A percentile compares a stretch with the other conserved stretches of the same genome.
Evolutionary conservation across 2,888 invertebrate genomes (phyloP).

Genomic region (Sphaeridia pumilis): DNA sequence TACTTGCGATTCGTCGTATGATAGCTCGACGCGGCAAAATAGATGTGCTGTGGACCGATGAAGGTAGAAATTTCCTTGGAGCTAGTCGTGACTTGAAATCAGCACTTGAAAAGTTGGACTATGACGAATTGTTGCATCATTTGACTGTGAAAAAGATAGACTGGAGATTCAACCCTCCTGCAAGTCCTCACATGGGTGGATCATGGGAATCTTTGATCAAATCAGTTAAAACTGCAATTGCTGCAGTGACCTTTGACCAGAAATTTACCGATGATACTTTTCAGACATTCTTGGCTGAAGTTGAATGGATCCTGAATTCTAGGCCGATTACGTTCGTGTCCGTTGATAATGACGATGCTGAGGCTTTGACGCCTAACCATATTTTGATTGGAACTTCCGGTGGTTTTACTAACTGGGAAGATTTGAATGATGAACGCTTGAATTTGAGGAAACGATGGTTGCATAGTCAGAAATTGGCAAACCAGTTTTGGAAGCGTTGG

Average conservation of each 20-base stretch:
- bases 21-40: slow-evolving; percentile 4
- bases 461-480: slow-evolving; percentile 18
- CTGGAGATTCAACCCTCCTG: slow-evolving; percentile 14
- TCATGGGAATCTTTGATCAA: slow-evolving; percentile 12
- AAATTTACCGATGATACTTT: slow-evolving; percentile 13
- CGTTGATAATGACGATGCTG: slow-evolving; percentile 27
- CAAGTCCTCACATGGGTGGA: slow-evolving; percentile 14
- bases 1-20: slow-evolving; percentile 14
- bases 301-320: slow-evolving; percentile 30
- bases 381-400: slow-evolving; percentile 35
- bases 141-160: neutral
- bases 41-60: neutral
- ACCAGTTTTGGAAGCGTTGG: slow-evolving; percentile 29
- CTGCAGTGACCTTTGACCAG: slow-evolving; percentile 6
- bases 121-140: neutral
- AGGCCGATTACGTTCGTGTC: slow-evolving; percentile 35
- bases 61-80: slow-evolving; percentile 9
- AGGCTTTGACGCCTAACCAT: slow-evolving; percentile 37
- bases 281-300: slow-evolving; percentile 12
- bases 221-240: slow-evolving; percentile 9
- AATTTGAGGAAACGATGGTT: slow-evolving; percentile 17
- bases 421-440: slow-evolving; percentile 1
- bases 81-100: slow-evolving; percentile 4
- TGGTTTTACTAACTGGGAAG: slow-evolving; percentile 18
- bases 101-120: neutral